These are phyloP conservation scores for Heliconius aoede DNA, from an alignment of 2,888 invertebrate genomes.

Conservation along the genomic window DNA sequence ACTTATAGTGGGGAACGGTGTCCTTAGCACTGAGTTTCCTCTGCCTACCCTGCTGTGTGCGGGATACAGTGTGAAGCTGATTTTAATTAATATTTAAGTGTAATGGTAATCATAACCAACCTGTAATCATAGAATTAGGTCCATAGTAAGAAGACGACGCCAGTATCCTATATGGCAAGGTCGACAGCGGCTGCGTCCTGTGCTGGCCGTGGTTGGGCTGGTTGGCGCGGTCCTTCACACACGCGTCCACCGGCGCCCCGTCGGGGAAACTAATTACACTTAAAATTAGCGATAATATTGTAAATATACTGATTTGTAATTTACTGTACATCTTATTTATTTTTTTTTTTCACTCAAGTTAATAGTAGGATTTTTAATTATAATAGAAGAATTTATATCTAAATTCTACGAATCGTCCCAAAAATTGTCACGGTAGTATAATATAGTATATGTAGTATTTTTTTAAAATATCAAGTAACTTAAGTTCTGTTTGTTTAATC, in stretches of 20 bases:
- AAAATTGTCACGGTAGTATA: too few relatives aligned
- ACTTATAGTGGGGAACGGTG: too few relatives aligned
- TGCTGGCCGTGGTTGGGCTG: conserved; percentile 91
- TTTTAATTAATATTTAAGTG: not conserved
- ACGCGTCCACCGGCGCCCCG: conserved; percentile 91
- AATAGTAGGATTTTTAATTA: too few relatives aligned
- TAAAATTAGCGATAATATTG: conserved; percentile 58
- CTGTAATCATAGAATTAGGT: conserved; percentile 88
- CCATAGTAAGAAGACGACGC: conserved; percentile 86
- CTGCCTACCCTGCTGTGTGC: too few relatives aligned
- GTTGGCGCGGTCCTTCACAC: conserved; percentile 89
- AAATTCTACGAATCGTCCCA: too few relatives aligned
- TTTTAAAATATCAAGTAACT: not conserved
- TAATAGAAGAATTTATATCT: too few relatives aligned
- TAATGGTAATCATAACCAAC: conserved; percentile 64
- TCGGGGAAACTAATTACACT: conserved; percentile 86
- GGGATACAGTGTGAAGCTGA: too few relatives aligned
- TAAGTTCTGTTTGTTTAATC: not conserved
- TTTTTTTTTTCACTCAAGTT: too few relatives aligned
- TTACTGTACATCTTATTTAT: not conserved
- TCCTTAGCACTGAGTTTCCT: too few relatives aligned
- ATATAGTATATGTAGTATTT: not conserved
- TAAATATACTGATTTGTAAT: not conserved
- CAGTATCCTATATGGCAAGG: conserved; percentile 87
- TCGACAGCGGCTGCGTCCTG: conserved; percentile 85